Evolutionary conservation across 2,113 vertebrate genomes (phyloP), one percentile per base, ranked within the genome.

Genomic region (Dasyornis broadbenti): DNA sequence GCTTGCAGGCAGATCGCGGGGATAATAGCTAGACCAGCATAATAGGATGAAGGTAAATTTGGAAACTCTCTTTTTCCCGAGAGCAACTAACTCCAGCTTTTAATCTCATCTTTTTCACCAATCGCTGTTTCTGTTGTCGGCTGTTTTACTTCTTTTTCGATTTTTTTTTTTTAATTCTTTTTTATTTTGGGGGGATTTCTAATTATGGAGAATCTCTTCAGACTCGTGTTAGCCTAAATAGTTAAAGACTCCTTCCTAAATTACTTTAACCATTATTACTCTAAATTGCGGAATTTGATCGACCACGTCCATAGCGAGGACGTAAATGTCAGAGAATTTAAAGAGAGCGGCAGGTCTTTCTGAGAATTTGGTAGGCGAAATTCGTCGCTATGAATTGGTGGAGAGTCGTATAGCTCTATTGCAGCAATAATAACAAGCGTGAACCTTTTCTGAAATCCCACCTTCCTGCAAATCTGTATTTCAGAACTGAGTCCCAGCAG

Each of bases 31-130:
- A 93, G 90, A 94, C 82, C 65, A 60, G 85, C 94, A 93, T 82
- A 91, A 92, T 91, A 92, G 91, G 90, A 92, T 61, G 61, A 97
- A 97, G 97, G 97, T 97, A 97, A 98, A 97, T 50, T 93, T 49
- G 92, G 91, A 78, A 90, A 91, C 49, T 93, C 63, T 91, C 76
- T 75, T 70, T 72, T 86, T 94, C 76, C 49, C 42, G 35, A 95
- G 65, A 93, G 27, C 94, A 79, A 92, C 78, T 96, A 90, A 95
- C 78, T 86, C 82, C 90, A 82, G 77, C 75, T 68, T 94, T 83
- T 87, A 91, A 80, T 28, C 83, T 94, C 90, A 39, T 79, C 27
- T 66, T 93, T 96, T 84, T 60, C 68, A 69, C 45, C 22, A 37
- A 90, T 39, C 28, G 68, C 72, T 93, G 42, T 92, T 78, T 90